Conservation (phyloP, 2,797 vertebrate genomes). For the Florisuga fusca region DNA sequence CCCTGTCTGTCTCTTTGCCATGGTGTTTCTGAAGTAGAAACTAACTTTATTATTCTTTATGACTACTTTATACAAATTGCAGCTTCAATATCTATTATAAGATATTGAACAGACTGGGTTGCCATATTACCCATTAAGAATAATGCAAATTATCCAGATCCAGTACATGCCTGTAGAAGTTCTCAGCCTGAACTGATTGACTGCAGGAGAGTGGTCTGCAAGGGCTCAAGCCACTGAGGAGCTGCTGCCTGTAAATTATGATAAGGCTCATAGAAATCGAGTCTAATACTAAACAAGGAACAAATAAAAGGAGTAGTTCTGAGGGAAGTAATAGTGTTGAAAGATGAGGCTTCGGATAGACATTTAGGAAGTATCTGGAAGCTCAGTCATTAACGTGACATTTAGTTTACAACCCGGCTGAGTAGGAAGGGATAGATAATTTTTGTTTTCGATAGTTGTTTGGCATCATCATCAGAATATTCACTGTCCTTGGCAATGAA, state of each 20-base stretch:
- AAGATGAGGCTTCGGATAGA: neutral
- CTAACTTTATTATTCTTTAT: neutral
- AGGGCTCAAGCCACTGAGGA: neutral
- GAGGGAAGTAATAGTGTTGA: constrained; percentile 9
- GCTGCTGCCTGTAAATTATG: neutral
- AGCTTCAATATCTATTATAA: neutral
- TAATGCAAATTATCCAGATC: neutral
- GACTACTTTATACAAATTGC: neutral
- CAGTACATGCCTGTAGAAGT: neutral
- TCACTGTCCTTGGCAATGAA: constrained; percentile 47
- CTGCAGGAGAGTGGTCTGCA: neutral
- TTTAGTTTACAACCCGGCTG: constrained; percentile 54
- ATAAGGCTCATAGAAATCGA: neutral
- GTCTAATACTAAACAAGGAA: neutral
- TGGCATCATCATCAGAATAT: constrained; percentile 59
- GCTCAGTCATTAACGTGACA: constrained; percentile 27
- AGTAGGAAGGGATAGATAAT: constrained; percentile 60
- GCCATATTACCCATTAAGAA: neutral
- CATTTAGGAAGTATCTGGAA: constrained; percentile 38
- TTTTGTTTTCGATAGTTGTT: constrained; percentile 67
- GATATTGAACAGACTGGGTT: neutral
- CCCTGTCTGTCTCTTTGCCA: rapidly evolving
- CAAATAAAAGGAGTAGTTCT: neutral
- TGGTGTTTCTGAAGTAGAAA: neutral
- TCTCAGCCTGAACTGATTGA: neutral